phyloP scores from a whole-genome alignment of 2,113 vertebrate genomes.

The Mugil cephalus region DNA sequence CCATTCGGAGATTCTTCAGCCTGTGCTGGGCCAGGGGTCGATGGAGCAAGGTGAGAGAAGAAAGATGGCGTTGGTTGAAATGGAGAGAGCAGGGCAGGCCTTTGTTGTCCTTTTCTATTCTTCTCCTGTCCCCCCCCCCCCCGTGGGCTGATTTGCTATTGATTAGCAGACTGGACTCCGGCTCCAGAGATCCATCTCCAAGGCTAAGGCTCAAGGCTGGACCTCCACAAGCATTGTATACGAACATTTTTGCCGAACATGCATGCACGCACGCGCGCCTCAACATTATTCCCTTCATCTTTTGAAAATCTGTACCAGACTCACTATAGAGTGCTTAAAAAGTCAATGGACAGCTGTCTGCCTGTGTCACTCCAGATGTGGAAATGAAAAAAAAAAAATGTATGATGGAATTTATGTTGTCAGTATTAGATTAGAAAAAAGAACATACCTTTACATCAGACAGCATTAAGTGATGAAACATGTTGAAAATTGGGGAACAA shows the following conservation, averaged over 20 bases:
- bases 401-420: no score
- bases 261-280: neutral
- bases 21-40: constrained; percentile 34
- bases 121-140: constrained; percentile 52
- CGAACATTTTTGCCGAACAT: neutral
- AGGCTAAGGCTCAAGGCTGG: constrained; percentile 70
- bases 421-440: no score
- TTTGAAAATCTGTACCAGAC: neutral
- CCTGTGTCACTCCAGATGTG: no score
- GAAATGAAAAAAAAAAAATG: no score
- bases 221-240: constrained; percentile 24
- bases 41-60: constrained; percentile 54
- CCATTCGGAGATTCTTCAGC: constrained; percentile 40
- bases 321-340: neutral
- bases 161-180: constrained; percentile 63
- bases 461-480: no score
- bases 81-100: constrained; percentile 29
- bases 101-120: constrained; percentile 70
- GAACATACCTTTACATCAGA: no score
- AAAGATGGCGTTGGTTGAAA: constrained; percentile 54
- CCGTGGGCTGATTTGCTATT: constrained; percentile 73
- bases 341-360: no score
- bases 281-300: neutral
- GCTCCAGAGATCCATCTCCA: constrained; percentile 36
- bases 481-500: no score